Percentiles rank a stretch among this genome's conserved stretches.
phyloP scores from a whole-genome alignment of 1,140 invertebrate species.

The Saccostrea echinata region DNA sequence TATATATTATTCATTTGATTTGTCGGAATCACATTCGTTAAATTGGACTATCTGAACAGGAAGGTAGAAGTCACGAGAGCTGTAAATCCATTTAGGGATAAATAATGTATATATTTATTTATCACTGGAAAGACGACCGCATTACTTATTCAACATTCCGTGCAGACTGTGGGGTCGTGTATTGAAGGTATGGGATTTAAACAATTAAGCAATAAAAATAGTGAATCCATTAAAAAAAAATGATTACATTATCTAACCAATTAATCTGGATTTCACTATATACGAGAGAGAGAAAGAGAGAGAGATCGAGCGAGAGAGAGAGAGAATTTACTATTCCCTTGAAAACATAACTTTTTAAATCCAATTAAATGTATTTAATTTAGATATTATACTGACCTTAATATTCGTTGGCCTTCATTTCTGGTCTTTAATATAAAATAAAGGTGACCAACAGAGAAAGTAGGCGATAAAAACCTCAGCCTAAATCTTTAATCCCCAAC shows the following conservation, averaged over 20 bases:
- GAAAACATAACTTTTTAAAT: neutral
- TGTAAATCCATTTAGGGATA: neutral
- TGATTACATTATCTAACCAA: no score
- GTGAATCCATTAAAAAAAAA: neutral
- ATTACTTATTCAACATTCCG: neutral
- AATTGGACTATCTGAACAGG: neutral
- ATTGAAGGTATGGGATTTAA: neutral
- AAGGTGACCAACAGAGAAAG: neutral
- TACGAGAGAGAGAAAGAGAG: constrained; percentile 6
- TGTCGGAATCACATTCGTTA: neutral
- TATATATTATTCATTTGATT: constrained; percentile 1
- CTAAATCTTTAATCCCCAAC: neutral
- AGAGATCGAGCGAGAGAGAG: constrained; percentile 15
- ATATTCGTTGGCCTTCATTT: neutral
- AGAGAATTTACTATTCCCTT: neutral
- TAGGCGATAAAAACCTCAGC: neutral
- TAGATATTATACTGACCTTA: neutral
- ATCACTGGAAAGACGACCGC: neutral
- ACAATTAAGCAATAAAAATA: neutral
- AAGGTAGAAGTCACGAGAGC: neutral
- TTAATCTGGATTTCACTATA: no score
- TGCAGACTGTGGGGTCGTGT: neutral
- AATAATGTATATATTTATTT: neutral
- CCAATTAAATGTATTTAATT: neutral
- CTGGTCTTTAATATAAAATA: neutral